A percentile compares a stretch with the other conserved stretches of the same genome.
Evolutionary conservation across 2,113 vertebrate species (phyloP).

Genomic region (Pomatostomus ruficeps): DNA sequence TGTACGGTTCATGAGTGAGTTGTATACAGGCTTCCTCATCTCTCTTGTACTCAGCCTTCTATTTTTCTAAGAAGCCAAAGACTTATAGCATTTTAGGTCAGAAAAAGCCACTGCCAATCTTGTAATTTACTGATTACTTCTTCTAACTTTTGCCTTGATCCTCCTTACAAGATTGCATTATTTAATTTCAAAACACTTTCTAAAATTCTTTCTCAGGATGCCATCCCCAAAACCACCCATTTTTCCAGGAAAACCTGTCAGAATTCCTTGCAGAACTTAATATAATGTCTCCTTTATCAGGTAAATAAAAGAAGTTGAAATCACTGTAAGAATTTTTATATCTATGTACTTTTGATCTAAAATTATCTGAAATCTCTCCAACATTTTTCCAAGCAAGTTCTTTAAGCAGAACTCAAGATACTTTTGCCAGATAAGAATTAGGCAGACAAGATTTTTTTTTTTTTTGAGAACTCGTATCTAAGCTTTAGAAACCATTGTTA

Average conservation of each 20-base stretch:
- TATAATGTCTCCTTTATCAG: not conserved
- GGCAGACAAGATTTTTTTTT: fast-evolving
- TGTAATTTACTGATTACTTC: not conserved
- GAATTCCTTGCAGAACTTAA: not conserved
- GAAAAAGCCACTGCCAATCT: not conserved
- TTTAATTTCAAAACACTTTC: not conserved
- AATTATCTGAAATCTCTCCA: not conserved
- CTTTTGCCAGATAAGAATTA: not conserved
- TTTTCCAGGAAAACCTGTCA: not conserved
- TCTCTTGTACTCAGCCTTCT: not conserved
- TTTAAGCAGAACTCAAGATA: not conserved
- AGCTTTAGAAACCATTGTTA: not conserved
- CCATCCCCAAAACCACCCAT: not conserved
- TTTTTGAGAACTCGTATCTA: not conserved
- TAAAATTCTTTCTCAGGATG: not conserved
- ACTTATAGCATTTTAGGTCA: not conserved
- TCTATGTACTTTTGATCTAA: not conserved
- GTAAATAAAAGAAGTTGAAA: not conserved
- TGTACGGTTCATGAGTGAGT: not conserved
- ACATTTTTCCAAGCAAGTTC: not conserved
- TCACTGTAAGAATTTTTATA: not conserved
- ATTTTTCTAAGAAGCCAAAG: not conserved
- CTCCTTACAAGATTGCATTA: not conserved
- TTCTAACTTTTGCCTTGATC: not conserved
- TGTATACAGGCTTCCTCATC: not conserved